Percentiles rank a stretch among this genome's conserved stretches.
Evolutionary conservation across 2,113 vertebrate genomes (phyloP).

Genomic region (Hemicordylus capensis): DNA sequence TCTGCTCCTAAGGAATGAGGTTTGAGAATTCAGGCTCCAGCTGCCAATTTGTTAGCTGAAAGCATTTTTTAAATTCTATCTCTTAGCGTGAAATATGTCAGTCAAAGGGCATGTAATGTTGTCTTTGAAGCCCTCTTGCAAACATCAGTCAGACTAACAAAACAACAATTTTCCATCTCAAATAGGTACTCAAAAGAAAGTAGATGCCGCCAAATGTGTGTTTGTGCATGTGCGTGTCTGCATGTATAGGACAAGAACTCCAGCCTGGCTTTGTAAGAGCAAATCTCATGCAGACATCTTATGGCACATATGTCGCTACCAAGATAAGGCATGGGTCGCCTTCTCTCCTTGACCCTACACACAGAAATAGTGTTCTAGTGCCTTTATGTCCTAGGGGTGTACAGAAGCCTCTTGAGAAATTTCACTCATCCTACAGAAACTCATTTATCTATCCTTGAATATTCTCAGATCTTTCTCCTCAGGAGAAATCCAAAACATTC

Average conservation of each 20-base stretch:
- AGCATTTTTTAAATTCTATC: constrained; percentile 73
- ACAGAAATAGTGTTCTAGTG: no score
- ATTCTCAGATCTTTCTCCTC: no score
- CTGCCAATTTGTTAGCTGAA: constrained; percentile 70
- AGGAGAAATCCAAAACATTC: no score
- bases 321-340: no score
- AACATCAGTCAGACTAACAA: constrained; percentile 71
- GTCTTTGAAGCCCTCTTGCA: constrained; percentile 54
- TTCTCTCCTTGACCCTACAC: no score
- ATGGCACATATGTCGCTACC: background rate
- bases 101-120: constrained; percentile 66
- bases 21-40: constrained; percentile 37
- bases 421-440: no score
- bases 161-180: constrained; percentile 45
- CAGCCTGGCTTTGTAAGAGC: background rate
- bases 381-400: no score
- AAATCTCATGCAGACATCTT: no score
- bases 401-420: no score
- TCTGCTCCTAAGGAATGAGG: constrained; percentile 53
- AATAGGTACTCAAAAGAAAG: constrained; percentile 14
- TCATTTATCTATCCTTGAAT: no score
- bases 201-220: no score
- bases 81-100: constrained; percentile 73
- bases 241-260: background rate
- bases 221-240: background rate